Evolutionary conservation across 2,888 invertebrate species (phyloP), one percentile per base, ranked within the genome.

Genomic region (Tupiocoris notatus): DNA sequence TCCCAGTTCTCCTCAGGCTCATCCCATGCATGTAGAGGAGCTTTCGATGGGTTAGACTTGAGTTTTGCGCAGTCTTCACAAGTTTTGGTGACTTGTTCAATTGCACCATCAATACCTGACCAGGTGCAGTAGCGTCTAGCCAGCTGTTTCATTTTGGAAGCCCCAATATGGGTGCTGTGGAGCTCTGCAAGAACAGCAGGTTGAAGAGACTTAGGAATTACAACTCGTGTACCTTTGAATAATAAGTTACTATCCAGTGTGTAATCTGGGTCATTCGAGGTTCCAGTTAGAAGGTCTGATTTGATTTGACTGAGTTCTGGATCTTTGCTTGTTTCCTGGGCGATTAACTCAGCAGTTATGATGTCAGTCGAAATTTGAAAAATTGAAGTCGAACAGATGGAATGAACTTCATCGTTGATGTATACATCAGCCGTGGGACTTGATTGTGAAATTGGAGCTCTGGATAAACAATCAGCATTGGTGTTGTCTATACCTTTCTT

Each of bases 111-210:
- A 12, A 70, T 70, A 3, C 17, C 23, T 1, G 57, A 17, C 59
- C 70, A 70, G 16, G 62, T 81, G 80, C 80, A 81, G 66, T 81
- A 80, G 1, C 80, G 79, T n/a, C 81, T 66, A 23, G n/a, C 64
- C 25, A 63, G 20, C n/a, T 63, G 64, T 63, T 63, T 63, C 64
- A 63, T 63, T 21, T 63, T 63, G 2, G 22, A 6, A 20, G n/a
- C 23, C 2, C 64, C 64, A 23, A 7, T 22, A 20, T 70, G 70
- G 7, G 70, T 70, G 6, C 22, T 21, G 20, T 70, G 70, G 0
- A 70, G 59, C 22, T 70, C 59, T 1, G 7, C 58, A 1, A 59
- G 7, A 1, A 70, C 24, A 22, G 17, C 1, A 21, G 7, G 1
- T 23, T 22, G 24, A 18, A 70, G 70, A 20, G 7, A 22, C 58